Conservation (phyloP, 2,797 vertebrate species). For the Crenuchus spilurus region DNA sequence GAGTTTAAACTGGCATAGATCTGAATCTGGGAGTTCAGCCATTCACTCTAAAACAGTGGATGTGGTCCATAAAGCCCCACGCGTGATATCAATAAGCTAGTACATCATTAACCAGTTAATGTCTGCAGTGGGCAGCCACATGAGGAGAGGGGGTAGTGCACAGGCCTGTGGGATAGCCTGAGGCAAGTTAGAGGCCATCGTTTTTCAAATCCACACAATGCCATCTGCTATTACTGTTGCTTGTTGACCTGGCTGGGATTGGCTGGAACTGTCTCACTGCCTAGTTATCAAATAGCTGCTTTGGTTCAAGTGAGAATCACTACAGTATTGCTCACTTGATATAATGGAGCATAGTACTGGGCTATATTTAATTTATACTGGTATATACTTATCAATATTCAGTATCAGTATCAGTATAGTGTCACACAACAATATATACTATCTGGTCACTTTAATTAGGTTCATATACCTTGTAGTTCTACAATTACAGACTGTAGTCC, state of each 20-base stretch:
- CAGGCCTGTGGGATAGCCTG: slow-evolving; percentile 73
- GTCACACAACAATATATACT: neutral
- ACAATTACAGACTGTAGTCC: too few species aligned
- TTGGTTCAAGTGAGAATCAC: neutral
- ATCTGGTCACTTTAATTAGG: too few species aligned
- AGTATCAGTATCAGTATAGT: neutral
- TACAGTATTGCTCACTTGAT: neutral
- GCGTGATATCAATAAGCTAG: slow-evolving; percentile 82
- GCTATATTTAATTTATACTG: neutral
- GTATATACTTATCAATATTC: neutral
- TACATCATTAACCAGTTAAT: slow-evolving; percentile 83
- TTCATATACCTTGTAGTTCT: too few species aligned
- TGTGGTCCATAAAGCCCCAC: slow-evolving; percentile 79
- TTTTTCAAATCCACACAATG: slow-evolving; percentile 72
- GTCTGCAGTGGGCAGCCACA: slow-evolving; percentile 74
- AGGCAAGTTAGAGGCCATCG: slow-evolving; percentile 75
- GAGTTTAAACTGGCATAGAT: slow-evolving; percentile 64
- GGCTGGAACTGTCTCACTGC: slow-evolving; percentile 43
- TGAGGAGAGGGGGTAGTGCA: slow-evolving; percentile 66
- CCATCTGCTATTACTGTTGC: slow-evolving; percentile 72
- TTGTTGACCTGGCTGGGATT: slow-evolving; percentile 54
- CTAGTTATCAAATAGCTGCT: slow-evolving; percentile 62
- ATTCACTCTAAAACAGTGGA: slow-evolving; percentile 55
- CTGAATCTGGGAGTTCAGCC: slow-evolving; percentile 74
- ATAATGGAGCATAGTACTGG: neutral